Evolutionary conservation across 92 coral and sea anemone species (phyloP), one percentile per base, ranked within the genome.

Genomic region (Ricordea florida): DNA sequence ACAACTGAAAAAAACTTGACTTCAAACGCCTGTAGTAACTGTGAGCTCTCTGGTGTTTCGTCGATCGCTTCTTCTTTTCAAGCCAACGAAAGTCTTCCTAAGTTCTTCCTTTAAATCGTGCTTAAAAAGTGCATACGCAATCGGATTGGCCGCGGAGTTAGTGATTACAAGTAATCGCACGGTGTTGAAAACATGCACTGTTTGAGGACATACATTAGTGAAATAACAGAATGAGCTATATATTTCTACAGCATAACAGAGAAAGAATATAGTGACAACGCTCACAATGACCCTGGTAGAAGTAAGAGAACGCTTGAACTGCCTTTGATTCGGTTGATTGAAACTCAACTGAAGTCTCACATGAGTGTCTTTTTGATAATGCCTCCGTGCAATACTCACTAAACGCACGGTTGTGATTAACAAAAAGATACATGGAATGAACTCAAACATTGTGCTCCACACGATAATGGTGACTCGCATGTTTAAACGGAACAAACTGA

Each of bases 151-250:
- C 14, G 61, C 74, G 5, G 74, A 67, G 23, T 67, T 67, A 2
- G 16, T 6, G 10, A 67, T 33, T 21, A 67, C 61, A 4, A 67
- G 27, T 20, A 67, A 21, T 7, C 18, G 7, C 24, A 67, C 74
- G 5, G 10, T 21, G 14, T 10, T 21, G 21, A 7, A 14, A 6
- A 67, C 0, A 24, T 35, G 4, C 16, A 13, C 8, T n/a, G 24
- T 6, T n/a, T 2, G 6, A 8, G 9, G 20, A 17, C 74, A 67
- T 17, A 49, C 2, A 11, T 21, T 10, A 3, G 74, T 67, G 10
- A 67, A 67, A 37, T 67, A 9, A 36, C 74, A 67, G 34, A 67
- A 48, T 25, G 74, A 67, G 26, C 74, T 67, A 48, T 67, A 67
- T 3, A 67, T 36, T 20, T 67, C 74, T 1, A 67, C 60, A 1